Evolutionary conservation across 2,888 invertebrate species (phyloP).

Genomic region (Keiferia lycopersicella): DNA sequence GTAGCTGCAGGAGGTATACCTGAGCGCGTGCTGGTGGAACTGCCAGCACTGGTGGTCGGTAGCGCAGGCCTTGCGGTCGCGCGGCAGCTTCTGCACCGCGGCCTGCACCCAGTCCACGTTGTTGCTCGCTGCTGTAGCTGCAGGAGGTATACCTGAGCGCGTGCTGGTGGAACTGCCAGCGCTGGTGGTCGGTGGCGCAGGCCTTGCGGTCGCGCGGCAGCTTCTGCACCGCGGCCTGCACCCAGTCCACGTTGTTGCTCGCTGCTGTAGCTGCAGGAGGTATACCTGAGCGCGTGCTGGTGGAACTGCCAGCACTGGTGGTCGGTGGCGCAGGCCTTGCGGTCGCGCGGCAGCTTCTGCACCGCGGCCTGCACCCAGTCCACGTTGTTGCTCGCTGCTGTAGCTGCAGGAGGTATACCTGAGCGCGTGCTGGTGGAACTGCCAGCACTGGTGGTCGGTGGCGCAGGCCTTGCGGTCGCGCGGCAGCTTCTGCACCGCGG

Average conservation of each 20-base stretch:
- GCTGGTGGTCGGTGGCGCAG: constrained; percentile 90
- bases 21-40: constrained; percentile 88
- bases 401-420: too few relatives aligned
- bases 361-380: constrained; percentile 86
- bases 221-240: constrained; percentile 75
- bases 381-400: constrained; percentile 47
- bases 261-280: too few relatives aligned
- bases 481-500: constrained; percentile 86
- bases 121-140: constrained; percentile 85
- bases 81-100: constrained; percentile 85
- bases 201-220: constrained; percentile 85
- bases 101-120: constrained; percentile 57
- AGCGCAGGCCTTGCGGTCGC: constrained; percentile 83
- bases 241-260: constrained; percentile 70
- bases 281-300: too few relatives aligned
- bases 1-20: too few relatives aligned
- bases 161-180: too few relatives aligned
- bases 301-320: too few relatives aligned
- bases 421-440: constrained; percentile 88
- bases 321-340: constrained; percentile 58
- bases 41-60: constrained; percentile 91
- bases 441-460: constrained; percentile 90
- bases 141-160: too few relatives aligned
- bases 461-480: constrained; percentile 89
- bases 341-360: constrained; percentile 86